Percentiles rank a stretch among this genome's conserved stretches.
These are phyloP conservation scores for Monochamus alternatus DNA, from an alignment of 2,888 invertebrate species.

Conservation along the genomic window DNA sequence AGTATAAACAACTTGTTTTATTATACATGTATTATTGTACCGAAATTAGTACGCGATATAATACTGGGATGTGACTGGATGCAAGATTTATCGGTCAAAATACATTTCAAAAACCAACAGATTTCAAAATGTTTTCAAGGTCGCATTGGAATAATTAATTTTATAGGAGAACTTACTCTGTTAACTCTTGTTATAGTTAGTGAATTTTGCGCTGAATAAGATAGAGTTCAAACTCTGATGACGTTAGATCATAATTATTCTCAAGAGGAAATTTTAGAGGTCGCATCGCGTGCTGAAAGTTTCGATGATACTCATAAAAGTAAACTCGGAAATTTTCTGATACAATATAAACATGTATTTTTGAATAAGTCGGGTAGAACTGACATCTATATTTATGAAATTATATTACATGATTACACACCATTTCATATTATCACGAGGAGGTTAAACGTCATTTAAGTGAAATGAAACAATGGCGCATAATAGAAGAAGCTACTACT, in stretches of 20 bases:
- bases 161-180: constrained; percentile 13
- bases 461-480: constrained; percentile 40
- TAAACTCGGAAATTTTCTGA: constrained; percentile 4
- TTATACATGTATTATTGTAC: constrained; percentile 18
- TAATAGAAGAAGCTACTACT: constrained; percentile 29
- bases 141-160: not conserved
- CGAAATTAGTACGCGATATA: constrained; percentile 10
- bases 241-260: not conserved
- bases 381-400: constrained; percentile 12
- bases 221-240: too few species aligned
- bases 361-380: constrained; percentile 28
- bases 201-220: not conserved
- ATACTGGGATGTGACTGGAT: too few species aligned
- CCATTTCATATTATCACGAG: constrained; percentile 36
- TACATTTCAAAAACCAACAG: not conserved
- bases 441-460: constrained; percentile 28
- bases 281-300: not conserved
- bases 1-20: not conserved
- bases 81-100: not conserved
- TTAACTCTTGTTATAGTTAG: not conserved
- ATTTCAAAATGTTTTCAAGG: not conserved
- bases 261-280: not conserved
- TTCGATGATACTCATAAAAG: not conserved
- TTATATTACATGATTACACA: constrained; percentile 26
- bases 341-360: constrained; percentile 15